Base-by-base conservation (phyloP, 1,140 invertebrate genomes). In the Argopecten irradians region DNA sequence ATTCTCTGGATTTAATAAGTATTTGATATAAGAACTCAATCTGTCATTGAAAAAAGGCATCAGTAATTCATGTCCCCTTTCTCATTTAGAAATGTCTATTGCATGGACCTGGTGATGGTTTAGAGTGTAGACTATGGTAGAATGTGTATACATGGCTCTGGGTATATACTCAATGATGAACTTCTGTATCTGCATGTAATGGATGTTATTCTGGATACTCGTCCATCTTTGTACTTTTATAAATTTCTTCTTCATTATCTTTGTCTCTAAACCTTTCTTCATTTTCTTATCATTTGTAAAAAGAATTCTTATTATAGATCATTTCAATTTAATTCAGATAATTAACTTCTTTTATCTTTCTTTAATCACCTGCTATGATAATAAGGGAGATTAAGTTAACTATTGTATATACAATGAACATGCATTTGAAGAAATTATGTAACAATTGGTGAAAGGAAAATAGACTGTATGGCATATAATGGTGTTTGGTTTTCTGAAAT, bases 391-490 rank as follows among this genome's bases (percentile, higher is more conserved):
- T n/a, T n/a, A n/a, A n/a, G n/a, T 82, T 35, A 41, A 82, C 8
- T 34, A 82, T 11, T 19, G 33, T 55, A n/a, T 82, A 71, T 86
- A 41, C 82, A 85, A n/a, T n/a, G n/a, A n/a, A 41, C 33, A 86
- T 34, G 41, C 36, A 28, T 41, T 85, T 14, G n/a, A 85, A 46
- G 43, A 71, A 71, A 5, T 28, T 71, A 71, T 16, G 8, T 71
- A 28, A n/a, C 28, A 19, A 46, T 71, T 71, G 55, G 55, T 71
- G 55, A n/a, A 71, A 71, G 55, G 55, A n/a, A 28, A 8, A 71
- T 5, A 19, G 43, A 46, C 22, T 71, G 55, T 71, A 71, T 71
- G 55, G 55, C n/a, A 71, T 71, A 71, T n/a, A n/a, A n/a, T 71
- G 55, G 55, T 71, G 55, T 28, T 71, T 71, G 55, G 55, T 8